Base-by-base conservation (phyloP, 2,888 invertebrate species). In the Lamproptera curius region DNA sequence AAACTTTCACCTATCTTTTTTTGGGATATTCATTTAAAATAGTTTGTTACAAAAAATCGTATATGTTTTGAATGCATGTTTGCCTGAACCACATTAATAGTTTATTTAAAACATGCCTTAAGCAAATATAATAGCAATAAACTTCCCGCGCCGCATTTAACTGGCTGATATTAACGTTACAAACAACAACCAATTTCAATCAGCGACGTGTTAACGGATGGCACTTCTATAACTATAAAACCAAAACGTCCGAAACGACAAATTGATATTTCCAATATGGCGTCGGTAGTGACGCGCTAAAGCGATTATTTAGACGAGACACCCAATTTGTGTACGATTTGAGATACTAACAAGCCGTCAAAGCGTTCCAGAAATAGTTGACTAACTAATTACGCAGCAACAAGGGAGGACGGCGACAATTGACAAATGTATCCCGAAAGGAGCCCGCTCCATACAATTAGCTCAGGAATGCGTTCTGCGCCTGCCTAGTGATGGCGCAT, bases 271-370 rank as follows among this genome's bases (percentile, higher is more conserved):
- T 85, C 79, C 73, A 62, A 31, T n/a, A 31, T 31, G 31, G 31
- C 66, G 70, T 69, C 65, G 53, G 50, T 50, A 62, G 28, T 37
- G 66, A 67, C 64, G 65, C 62, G 56, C 56, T 52, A 73, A 71
- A 71, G 75, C 72, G 69, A 85, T 81, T 76, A 76, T 79, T 84
- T 76, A 81, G 73, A 67, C 73, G 70, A 78, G 86, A 86, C 86
- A 85, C 69, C 75, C 73, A 85, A 86, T 87, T 84, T 85, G 84
- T 84, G 82, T 84, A 72, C 84, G 78, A 87, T 86, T 82, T 81
- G 76, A 82, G 81, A 82, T 78, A 75, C 81, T 87, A 87, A 86
- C 84, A 83, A 86, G 83, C 86, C 83, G 85, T 84, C 86, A 84
- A 82, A 83, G 80, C 74, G 79, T 68, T 77, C 81, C 81, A 57